Percentiles rank a stretch among this genome's conserved stretches.
These are phyloP conservation scores for Pholis gunnellus DNA, from an alignment of 2,113 vertebrate genomes.

Conservation along the genomic window DNA sequence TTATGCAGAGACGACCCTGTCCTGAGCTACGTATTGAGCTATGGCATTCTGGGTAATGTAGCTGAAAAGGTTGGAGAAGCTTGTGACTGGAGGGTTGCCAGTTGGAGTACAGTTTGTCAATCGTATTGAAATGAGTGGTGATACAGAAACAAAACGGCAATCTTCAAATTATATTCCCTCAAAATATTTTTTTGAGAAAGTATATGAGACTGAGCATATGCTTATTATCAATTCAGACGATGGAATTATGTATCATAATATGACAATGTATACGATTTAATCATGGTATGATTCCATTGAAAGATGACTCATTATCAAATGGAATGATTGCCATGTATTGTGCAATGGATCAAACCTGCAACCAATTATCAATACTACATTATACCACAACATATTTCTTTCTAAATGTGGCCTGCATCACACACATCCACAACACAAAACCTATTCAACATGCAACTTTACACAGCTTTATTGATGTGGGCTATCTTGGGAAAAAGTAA, in stretches of 20 bases:
- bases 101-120: background rate
- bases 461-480: slow-evolving; percentile 25
- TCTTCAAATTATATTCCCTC: background rate
- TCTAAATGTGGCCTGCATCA: background rate
- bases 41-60: background rate
- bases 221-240: no score
- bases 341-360: background rate
- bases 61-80: background rate
- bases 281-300: no score
- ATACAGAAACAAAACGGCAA: background rate
- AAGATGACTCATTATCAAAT: no score
- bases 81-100: background rate
- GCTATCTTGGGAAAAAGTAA: slow-evolving; percentile 52
- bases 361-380: background rate
- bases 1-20: background rate
- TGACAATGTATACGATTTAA: background rate
- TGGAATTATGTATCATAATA: no score
- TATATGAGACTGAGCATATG: no score
- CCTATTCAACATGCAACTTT: background rate
- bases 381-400: background rate
- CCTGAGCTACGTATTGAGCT: background rate
- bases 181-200: background rate
- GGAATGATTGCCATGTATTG: no score
- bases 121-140: background rate
- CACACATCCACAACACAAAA: background rate